Evolutionary conservation across 2,797 vertebrate species (phyloP), one percentile per base, ranked within the genome.

Genomic region (Picus viridis): DNA sequence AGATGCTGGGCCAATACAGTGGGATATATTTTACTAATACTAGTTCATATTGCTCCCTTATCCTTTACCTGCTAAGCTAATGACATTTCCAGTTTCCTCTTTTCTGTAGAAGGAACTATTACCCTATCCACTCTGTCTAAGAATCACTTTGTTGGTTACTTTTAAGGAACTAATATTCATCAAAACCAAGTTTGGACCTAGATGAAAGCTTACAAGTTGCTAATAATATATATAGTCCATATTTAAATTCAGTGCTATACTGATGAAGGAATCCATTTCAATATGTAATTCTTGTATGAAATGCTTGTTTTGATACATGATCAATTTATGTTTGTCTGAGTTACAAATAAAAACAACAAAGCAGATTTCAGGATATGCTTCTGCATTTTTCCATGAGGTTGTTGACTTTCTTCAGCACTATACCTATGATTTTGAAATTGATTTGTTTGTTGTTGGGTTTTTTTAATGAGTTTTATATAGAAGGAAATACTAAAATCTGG

Each of bases 311-410:
- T 89, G 78, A 95, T 68, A 94, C 62, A 82, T 3, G 10, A 79
- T 13, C 51, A 85, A 91, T 90, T 96, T 76, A 71, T 78, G 57
- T 92, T 89, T 89, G 51, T 83, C 77, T 78, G 79, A 87, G 65
- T 71, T 93, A 85, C 67, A 81, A 34, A 88, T 70, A 67, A 92
- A 95, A 94, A 90, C 49, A 79, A 56, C 39, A 94, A 92, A 96
- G 20, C 24, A 86, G 54, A 57, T 88, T 88, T 94, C 80, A 88
- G 72, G 57, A 61, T 87, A 69, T 16, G 13, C 75, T 39, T 92
- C 77, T 4, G 29, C 59, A 53, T 88, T 88, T 82, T 92, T 88
- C 80, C 94, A 83, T 79, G 75, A 90, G 39, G 83, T 61, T 90
- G 78, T 87, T 82, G 72, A 56, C 54, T 95, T 92, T 58, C 30